A percentile compares a stretch with the other conserved stretches of the same genome.
phyloP scores from a whole-genome alignment of 2,113 vertebrate genomes.

The Phoenicopterus ruber region DNA sequence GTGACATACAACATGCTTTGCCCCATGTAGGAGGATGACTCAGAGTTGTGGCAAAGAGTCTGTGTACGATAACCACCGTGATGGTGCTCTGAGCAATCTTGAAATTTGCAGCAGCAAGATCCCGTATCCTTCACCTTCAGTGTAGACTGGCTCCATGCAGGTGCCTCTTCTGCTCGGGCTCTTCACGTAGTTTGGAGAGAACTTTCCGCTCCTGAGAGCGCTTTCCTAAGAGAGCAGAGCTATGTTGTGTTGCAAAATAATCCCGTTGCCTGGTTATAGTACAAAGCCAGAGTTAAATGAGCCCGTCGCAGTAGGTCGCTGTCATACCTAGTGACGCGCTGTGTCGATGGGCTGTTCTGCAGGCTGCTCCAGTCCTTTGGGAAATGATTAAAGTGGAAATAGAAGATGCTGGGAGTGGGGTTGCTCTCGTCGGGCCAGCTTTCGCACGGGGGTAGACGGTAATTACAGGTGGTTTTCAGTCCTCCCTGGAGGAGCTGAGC shows the following conservation, averaged over 20 bases:
- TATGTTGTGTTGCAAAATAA: accelerated
- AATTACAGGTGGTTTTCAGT: not conserved
- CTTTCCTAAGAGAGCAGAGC: not conserved
- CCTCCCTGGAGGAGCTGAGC: not conserved
- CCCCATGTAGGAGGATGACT: not conserved
- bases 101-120: not conserved
- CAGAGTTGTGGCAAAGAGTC: not conserved
- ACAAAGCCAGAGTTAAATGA: not conserved
- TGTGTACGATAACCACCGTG: not conserved
- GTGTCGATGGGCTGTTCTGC: not conserved
- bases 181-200: not conserved
- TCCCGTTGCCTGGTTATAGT: not conserved
- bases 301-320: not conserved
- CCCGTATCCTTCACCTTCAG: not conserved
- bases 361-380: not conserved
- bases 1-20: not conserved
- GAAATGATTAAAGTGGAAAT: not conserved
- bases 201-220: not conserved
- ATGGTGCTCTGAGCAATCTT: not conserved
- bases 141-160: not conserved
- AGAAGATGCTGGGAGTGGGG: not conserved
- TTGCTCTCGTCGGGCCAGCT: not conserved
- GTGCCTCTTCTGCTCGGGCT: not conserved
- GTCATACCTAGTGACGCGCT: accelerated
- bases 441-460: accelerated